Percentiles rank a stretch among this genome's conserved stretches.
Evolutionary conservation across 2,797 vertebrate species (phyloP).

Genomic region (Malacoraja senta): DNA sequence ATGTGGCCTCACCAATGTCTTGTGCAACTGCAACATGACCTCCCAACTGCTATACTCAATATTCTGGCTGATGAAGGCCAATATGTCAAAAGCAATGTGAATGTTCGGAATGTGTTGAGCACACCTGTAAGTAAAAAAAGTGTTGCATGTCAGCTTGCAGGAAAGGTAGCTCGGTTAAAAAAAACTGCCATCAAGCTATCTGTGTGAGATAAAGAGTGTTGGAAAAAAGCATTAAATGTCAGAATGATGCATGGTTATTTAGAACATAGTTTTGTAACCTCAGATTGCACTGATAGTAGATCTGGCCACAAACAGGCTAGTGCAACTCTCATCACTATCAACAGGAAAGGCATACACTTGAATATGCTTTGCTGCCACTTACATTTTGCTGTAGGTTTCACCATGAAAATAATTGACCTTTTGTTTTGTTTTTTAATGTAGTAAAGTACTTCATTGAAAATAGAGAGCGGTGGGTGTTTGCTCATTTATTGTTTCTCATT

Average conservation of each 20-base stretch:
- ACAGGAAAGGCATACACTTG: neutral
- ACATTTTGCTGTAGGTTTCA: neutral
- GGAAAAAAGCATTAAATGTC: neutral
- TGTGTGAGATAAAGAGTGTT: neutral
- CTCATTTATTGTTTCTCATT: neutral
- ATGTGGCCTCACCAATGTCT: no score
- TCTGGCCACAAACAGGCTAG: neutral
- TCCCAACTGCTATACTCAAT: no score
- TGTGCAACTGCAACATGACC: no score
- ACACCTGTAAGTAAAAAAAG: neutral
- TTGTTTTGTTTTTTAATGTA: neutral
- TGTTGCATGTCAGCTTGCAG: neutral
- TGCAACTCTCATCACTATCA: neutral
- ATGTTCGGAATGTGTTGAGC: neutral
- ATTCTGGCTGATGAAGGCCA: no score
- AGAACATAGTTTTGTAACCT: neutral
- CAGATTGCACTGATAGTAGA: neutral
- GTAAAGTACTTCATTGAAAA: neutral
- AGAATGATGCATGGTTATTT: neutral
- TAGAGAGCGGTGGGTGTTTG: no score
- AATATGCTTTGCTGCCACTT: neutral
- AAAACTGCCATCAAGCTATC: neutral
- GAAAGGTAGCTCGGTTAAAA: no score
- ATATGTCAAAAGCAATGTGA: neutral
- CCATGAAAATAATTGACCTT: neutral